These are phyloP conservation scores for Aethina tumida DNA, from an alignment of 1,140 invertebrate species.

Conservation along the genomic window DNA sequence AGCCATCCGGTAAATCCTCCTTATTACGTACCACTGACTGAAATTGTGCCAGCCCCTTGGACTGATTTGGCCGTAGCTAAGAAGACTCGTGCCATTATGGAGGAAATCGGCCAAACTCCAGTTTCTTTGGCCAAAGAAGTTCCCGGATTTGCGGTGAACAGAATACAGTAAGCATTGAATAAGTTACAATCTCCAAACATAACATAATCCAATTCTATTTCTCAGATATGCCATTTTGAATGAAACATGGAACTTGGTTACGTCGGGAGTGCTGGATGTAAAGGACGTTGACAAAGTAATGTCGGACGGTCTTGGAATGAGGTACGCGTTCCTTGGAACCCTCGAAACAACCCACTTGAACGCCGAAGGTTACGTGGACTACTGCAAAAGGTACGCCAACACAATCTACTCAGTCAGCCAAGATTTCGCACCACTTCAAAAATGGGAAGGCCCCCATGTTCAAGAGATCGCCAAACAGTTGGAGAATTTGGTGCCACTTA, in stretches of 20 bases:
- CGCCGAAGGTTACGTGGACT: conserved; percentile 74
- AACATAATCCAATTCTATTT: conserved; percentile 13
- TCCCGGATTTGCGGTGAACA: conserved; percentile 86
- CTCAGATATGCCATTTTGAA: conserved; percentile 83
- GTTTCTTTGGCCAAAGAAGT: conserved; percentile 78
- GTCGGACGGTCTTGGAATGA: conserved; percentile 85
- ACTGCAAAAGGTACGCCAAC: conserved; percentile 65
- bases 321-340: conserved; percentile 91
- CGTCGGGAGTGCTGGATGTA: conserved; percentile 72
- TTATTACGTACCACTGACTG: conserved; percentile 89
- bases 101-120: conserved; percentile 82
- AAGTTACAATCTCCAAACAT: not conserved
- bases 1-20: conserved; percentile 95
- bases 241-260: conserved; percentile 82
- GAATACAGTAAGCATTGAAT: conserved; percentile 66
- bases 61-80: conserved; percentile 58
- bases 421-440: conserved; percentile 65
- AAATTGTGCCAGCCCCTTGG: conserved; percentile 90
- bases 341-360: conserved; percentile 92
- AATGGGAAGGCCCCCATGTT: conserved; percentile 55
- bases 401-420: conserved; percentile 68
- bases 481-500: conserved; percentile 60
- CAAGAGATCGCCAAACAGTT: conserved; percentile 57
- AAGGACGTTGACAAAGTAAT: conserved; percentile 90
- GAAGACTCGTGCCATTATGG: conserved; percentile 59